phyloP scores from a whole-genome alignment of 2,797 vertebrate species.

The Pipistrellus kuhlii region DNA sequence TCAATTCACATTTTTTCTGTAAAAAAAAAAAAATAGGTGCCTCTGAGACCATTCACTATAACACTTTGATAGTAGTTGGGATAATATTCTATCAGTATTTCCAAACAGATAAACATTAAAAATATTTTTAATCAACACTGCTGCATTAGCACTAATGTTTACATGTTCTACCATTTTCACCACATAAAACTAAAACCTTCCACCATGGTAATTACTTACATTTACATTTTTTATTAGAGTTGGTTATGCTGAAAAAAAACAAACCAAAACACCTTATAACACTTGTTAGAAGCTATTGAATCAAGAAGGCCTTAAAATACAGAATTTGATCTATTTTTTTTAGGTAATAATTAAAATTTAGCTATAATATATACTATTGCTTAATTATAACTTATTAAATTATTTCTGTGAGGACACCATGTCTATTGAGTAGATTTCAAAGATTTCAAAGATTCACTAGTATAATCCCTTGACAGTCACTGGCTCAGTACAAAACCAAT shows the following conservation, averaged over 20 bases:
- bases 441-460: background rate
- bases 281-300: background rate
- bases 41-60: background rate
- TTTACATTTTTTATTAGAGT: background rate
- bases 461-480: background rate
- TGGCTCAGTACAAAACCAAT: too few species aligned
- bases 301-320: background rate
- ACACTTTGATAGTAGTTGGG: background rate
- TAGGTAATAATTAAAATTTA: background rate
- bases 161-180: background rate
- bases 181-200: background rate
- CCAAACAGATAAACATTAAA: background rate
- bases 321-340: background rate
- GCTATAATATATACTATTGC: background rate
- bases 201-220: background rate
- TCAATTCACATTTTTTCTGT: background rate
- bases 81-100: background rate
- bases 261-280: background rate
- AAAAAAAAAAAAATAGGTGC: background rate
- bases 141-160: background rate
- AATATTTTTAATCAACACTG: background rate
- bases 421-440: too few species aligned
- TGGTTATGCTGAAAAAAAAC: background rate
- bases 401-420: background rate
- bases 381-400: slow-evolving; percentile 1